phyloP scores from a whole-genome alignment of 2,797 vertebrate genomes.

The Okamejei kenojei region DNA sequence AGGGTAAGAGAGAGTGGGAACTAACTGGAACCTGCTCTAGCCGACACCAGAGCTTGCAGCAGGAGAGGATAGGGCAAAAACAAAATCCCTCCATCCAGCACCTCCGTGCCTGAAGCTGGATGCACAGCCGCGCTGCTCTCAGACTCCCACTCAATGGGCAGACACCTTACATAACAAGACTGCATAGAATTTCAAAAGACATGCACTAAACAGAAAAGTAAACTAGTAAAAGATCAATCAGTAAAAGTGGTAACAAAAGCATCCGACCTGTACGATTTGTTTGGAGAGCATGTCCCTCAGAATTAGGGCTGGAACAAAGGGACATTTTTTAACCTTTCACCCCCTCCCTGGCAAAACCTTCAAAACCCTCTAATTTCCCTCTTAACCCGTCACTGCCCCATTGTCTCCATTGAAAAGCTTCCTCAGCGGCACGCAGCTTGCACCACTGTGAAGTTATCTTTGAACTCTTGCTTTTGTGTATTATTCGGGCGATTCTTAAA shows the following conservation, averaged over 20 bases:
- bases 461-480: conserved; percentile 36
- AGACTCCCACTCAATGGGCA: conserved; percentile 16
- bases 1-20: too few relatives aligned
- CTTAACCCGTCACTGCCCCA: conserved; percentile 35
- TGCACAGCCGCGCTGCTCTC: not conserved
- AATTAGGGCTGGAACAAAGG: conserved; percentile 36
- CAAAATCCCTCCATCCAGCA: conserved; percentile 2
- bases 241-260: conserved; percentile 35
- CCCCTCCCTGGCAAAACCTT: conserved; percentile 35
- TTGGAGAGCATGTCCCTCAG: conserved; percentile 35
- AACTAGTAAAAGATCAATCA: conserved; percentile 36
- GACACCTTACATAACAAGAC: conserved; percentile 36
- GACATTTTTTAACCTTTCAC: conserved; percentile 32
- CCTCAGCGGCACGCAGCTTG: conserved; percentile 24
- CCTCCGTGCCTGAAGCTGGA: not conserved
- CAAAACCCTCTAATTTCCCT: conserved; percentile 38
- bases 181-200: conserved; percentile 29
- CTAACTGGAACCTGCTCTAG: not conserved
- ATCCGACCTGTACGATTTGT: conserved; percentile 32
- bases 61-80: not conserved
- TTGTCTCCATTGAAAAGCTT: conserved; percentile 35
- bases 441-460: conserved; percentile 35
- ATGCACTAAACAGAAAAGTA: conserved; percentile 36
- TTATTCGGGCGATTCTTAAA: conserved; percentile 29
- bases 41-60: conserved; percentile 17